Conservation (phyloP, 2,888 invertebrate species). For the Julus scanicus region DNA sequence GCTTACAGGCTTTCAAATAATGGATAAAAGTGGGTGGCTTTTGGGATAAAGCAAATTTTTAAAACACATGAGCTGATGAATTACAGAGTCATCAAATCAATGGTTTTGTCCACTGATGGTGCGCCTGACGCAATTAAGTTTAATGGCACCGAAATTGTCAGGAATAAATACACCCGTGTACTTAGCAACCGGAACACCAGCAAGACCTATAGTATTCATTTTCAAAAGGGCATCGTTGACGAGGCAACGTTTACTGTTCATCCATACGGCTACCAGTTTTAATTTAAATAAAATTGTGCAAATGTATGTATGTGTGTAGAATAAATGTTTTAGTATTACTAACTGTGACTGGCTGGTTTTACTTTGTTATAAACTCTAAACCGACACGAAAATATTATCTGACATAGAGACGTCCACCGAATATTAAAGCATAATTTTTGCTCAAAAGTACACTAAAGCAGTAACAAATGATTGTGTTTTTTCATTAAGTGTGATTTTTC, state of each 20-base stretch:
- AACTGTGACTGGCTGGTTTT: too few species aligned
- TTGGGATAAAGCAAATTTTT: slow-evolving; percentile 61
- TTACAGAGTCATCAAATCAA: slow-evolving; percentile 59
- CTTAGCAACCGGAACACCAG: neutral
- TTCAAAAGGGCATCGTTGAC: slow-evolving; percentile 10
- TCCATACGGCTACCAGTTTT: slow-evolving; percentile 3
- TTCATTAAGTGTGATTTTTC: too few species aligned
- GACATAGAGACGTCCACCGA: too few species aligned
- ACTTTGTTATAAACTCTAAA: too few species aligned
- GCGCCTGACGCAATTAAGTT: neutral
- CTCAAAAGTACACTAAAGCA: too few species aligned
- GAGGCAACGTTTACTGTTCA: neutral
- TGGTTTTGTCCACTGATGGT: slow-evolving; percentile 34
- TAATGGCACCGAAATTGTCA: neutral
- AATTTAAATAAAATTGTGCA: neutral
- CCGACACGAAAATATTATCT: too few species aligned
- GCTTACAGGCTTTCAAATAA: slow-evolving; percentile 61
- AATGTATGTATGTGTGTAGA: neutral
- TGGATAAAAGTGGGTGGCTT: slow-evolving; percentile 60
- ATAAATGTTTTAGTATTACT: neutral
- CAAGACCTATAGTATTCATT: slow-evolving; percentile 5
- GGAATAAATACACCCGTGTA: neutral
- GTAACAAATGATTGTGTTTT: too few species aligned
- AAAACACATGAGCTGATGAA: slow-evolving; percentile 58
- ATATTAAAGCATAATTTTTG: too few species aligned